Evolutionary conservation across 2,113 vertebrate species (phyloP), one percentile per base, ranked within the genome.

Genomic region (Leucopsar rothschildi): DNA sequence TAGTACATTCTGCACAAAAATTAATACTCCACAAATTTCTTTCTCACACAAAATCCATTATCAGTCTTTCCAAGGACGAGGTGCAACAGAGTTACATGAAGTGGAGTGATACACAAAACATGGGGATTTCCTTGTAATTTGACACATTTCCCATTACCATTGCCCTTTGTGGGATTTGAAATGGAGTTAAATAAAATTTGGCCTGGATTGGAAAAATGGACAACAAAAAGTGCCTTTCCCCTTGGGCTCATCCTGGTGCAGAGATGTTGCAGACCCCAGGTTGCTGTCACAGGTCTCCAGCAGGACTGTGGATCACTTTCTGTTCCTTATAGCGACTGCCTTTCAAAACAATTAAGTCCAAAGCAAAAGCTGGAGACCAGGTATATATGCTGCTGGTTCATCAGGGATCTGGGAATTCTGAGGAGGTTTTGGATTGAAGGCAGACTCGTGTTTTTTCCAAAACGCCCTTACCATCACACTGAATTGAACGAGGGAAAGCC

Each of bases 91-190:
- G 44, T 70, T 86, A 39, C 8, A 37, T 73, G 68, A 70, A 47
- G 27, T 16, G 29, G 16, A 12, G 44, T 37, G 21, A 49, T n/a
- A 37, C 25, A 53, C 14, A 22, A 71, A 84, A 75, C 16, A 37
- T 0, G 0, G 18, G 15, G 10, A 39, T 76, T 85, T 85, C 29
- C 27, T 71, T 35, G 12, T 4, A 0, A 9, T 40, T 1, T 1
- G 23, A 33, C 42, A 72, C 27, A 12, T 42, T 37, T 29, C 25
- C 9, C 2, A 0, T 87, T 75, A 47, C 12, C 3, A 93, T 79
- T 87, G 45, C 28, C 9, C 49, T 85, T 10, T 45, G 45, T 64
- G 19, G 40, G 68, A 25, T 75, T 91, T 79, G 64, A 86, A 92
- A 85, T 5, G 0, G 64, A 87, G 63, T 6, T 0, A 53, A 80